Base-by-base conservation (phyloP, 1,140 invertebrate genomes). In the Sarcophaga bullata region DNA sequence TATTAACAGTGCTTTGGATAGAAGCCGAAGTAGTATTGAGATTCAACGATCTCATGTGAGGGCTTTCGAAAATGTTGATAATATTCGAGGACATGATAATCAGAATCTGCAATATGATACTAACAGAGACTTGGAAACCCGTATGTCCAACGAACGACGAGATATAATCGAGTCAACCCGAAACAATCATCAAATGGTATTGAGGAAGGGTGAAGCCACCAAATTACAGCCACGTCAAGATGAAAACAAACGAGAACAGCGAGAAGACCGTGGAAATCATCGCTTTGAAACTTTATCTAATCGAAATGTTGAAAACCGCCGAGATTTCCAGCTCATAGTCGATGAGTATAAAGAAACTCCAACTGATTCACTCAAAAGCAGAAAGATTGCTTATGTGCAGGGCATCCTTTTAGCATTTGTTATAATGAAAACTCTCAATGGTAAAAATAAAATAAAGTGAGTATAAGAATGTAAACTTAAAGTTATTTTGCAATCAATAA, bases 361-460 rank as follows among this genome's bases (percentile, higher is more conserved):
- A 76, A 75, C 47, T 3, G 15, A 9, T 10, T 76, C 37, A 19
- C 17, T 46, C 47, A 47, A 54, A 5, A 49, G 75, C 4, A 37
- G 62, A 47, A 81, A 75, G 13, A 49, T 81, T 52, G 15, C 62
- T 3, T 46, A 81, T 9, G 78, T 62, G 3, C 82, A 83, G 25
- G 80, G 75, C 5, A 17, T 25, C 3, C 68, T 83, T 4, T n/a
- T n/a, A n/a, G n/a, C n/a, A n/a, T n/a, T n/a, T n/a, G n/a, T n/a
- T n/a, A n/a, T n/a, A n/a, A n/a, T n/a, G n/a, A n/a, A n/a, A n/a
- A n/a, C n/a, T n/a, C n/a, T n/a, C n/a, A n/a, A n/a, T n/a, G n/a
- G n/a, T 4, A 54, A 81, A 25, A 15, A 46, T 58, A 15, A 62
- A 52, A 25, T 80, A 8, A 84, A 84, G 62, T 82, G 48, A 72